Evolutionary conservation across 2,797 vertebrate species (phyloP).

Genomic region (Melanotaenia pygmaea): DNA sequence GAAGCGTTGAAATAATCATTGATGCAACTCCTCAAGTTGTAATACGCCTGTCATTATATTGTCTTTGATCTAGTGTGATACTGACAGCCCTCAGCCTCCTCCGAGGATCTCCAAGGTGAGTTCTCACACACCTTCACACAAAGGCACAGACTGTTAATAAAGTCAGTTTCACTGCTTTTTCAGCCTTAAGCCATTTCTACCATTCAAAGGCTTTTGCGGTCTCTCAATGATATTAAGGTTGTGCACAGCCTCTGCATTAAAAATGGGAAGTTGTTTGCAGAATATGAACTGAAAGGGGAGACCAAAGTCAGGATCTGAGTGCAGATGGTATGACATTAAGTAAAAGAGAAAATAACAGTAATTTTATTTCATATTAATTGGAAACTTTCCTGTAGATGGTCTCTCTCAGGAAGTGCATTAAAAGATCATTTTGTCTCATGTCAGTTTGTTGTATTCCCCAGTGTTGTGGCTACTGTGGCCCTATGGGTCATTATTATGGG

Average conservation of each 20-base stretch:
- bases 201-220: constrained; percentile 9
- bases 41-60: constrained; percentile 30
- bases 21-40: background rate
- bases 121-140: constrained; percentile 10
- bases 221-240: constrained; percentile 15
- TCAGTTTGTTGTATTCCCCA: background rate
- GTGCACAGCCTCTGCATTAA: background rate
- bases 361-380: constrained; percentile 28
- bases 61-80: constrained; percentile 21
- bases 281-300: background rate
- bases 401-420: background rate
- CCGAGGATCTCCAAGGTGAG: constrained; percentile 5
- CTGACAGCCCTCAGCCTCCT: constrained; percentile 7
- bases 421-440: background rate
- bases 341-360: constrained; percentile 27
- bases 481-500: background rate
- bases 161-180: constrained; percentile 19
- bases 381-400: background rate
- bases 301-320: constrained; percentile 3
- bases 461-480: background rate
- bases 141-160: constrained; percentile 13
- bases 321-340: constrained; percentile 5
- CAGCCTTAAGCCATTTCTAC: constrained; percentile 25
- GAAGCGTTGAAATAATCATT: constrained; percentile 15
- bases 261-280: constrained; percentile 8